Evolutionary conservation across 1,140 invertebrate species (phyloP).

Genomic region (Drosophila mojavensis): DNA sequence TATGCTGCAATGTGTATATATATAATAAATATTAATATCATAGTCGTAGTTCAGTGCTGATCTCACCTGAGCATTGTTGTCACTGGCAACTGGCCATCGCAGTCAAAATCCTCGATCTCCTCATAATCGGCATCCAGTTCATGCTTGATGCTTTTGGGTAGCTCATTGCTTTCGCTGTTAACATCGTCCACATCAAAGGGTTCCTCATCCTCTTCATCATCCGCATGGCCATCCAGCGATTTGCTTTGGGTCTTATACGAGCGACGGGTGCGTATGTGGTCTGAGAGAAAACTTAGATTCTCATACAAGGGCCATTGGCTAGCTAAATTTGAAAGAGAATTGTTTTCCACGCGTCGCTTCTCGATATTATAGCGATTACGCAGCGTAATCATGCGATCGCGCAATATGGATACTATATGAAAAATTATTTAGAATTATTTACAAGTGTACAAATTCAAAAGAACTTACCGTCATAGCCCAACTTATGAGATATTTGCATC

Average conservation of each 20-base stretch:
- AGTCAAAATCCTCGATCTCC: slow-evolving; percentile 46
- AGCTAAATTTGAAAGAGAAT: slow-evolving; percentile 33
- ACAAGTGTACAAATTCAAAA: not conserved
- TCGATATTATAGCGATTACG: slow-evolving; percentile 83
- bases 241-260: slow-evolving; percentile 66
- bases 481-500: slow-evolving; percentile 77
- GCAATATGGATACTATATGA: slow-evolving; percentile 63
- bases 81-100: slow-evolving; percentile 63
- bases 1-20: slow-evolving; percentile 40
- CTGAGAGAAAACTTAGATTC: slow-evolving; percentile 75
- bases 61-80: slow-evolving; percentile 70
- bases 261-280: slow-evolving; percentile 77
- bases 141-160: slow-evolving; percentile 48
- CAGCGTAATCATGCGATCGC: slow-evolving; percentile 80
- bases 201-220: slow-evolving; percentile 54
- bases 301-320: slow-evolving; percentile 82
- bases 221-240: slow-evolving; percentile 7
- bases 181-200: slow-evolving; percentile 54
- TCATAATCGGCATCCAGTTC: slow-evolving; percentile 59
- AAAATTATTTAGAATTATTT: not conserved
- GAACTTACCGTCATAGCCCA: slow-evolving; percentile 81
- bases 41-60: not conserved
- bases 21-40: slow-evolving; percentile 3
- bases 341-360: slow-evolving; percentile 75
- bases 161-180: slow-evolving; percentile 58